Evolutionary conservation across 2,888 invertebrate species (phyloP).

Genomic region (Anthophora plumipes): DNA sequence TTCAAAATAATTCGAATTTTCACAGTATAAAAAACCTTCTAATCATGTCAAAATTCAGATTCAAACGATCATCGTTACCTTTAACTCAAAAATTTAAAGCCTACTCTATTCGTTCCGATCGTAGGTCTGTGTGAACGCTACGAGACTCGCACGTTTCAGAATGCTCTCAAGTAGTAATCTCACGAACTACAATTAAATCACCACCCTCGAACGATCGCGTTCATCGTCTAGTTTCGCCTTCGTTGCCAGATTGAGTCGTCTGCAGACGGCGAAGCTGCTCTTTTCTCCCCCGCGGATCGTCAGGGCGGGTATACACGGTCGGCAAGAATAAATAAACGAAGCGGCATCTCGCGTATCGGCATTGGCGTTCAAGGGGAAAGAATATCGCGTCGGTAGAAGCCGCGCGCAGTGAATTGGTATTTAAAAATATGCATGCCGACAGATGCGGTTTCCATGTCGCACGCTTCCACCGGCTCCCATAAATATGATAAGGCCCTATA

Average conservation of each 20-base stretch:
- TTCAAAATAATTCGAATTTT: no score
- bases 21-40: no score
- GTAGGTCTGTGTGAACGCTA: neutral
- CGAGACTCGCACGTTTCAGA: neutral
- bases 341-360: constrained; percentile 21
- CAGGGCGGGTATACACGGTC: neutral
- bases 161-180: constrained; percentile 12
- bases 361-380: constrained; percentile 5
- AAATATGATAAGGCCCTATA: constrained; percentile 81
- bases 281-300: neutral
- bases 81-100: neutral
- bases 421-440: constrained; percentile 81
- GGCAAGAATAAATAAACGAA: constrained; percentile 25
- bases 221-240: constrained; percentile 3
- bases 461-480: constrained; percentile 78
- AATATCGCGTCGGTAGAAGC: constrained; percentile 26
- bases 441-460: constrained; percentile 81
- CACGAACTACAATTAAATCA: constrained; percentile 36
- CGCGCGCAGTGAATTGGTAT: constrained; percentile 75
- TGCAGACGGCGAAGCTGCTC: constrained; percentile 2
- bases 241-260: constrained; percentile 46
- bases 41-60: no score
- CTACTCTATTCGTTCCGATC: neutral
- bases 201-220: constrained; percentile 1
- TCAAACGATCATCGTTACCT: neutral